Base-by-base conservation (phyloP, 2,113 vertebrate genomes). In the Caretta caretta region DNA sequence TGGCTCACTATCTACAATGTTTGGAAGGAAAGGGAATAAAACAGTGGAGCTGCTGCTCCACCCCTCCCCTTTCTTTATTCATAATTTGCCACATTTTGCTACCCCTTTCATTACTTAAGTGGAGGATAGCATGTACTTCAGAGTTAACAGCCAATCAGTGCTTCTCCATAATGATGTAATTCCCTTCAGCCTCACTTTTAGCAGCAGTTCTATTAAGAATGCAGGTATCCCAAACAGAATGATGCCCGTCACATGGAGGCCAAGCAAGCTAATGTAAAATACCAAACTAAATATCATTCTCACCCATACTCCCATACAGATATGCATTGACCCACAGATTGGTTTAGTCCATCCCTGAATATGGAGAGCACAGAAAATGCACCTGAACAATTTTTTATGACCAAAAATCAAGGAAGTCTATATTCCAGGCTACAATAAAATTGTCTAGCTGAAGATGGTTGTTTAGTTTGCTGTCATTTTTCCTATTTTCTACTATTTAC, bases 301-400 rank as follows among this genome's bases (percentile, higher is more conserved):
- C 20, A 56, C 3, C 0, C 10, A 5, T 31, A 6, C 1, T 46
- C 80, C 83, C 46, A 24, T 51, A 3, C 0, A 16, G 42, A 1
- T 78, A 9, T 27, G 42, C 14, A 62, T 3, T 6, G 49, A 35
- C 29, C 42, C 2, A 5, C 22, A 80, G 42, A 4, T 5, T 69
- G 4, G 5, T 35, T 75, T n/a, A 91, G 53, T 10, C 3, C 10
- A 53, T 25, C 9, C 4, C 5, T 86, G 17, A 82, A 76, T 79
- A 49, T 2, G 65, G 14, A 87, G 93, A 86, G 78, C 2, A 24
- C 5, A 69, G 2, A 2, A 69, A 87, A 53, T 57, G 57, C 0
- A 25, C 0, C 51, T 78, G 14, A 83, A 51, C 1, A 16, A 14
- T 86, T 22, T 35, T 69, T n/a, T 54, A 6, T 5, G 35, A 4